Percentiles rank a stretch among this genome's conserved stretches.
Conservation (phyloP, 2,888 invertebrate species). For the Acanthosepion pharaonis region DNA sequence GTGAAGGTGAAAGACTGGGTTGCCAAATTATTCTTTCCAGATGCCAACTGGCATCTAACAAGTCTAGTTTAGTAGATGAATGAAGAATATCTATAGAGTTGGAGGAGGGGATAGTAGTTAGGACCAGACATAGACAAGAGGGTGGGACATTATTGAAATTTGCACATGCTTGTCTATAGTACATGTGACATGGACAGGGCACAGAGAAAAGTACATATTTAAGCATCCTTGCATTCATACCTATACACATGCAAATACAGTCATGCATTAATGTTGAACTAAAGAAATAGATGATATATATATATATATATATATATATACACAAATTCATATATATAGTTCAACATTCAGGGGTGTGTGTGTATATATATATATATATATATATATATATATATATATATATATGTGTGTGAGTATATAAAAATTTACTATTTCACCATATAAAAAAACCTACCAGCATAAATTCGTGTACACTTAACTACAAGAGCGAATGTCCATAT, state of each 20-base stretch:
- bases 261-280: background rate
- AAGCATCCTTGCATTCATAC: background rate
- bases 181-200: background rate
- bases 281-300: too few species aligned
- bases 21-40: constrained; percentile 1
- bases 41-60: constrained; percentile 1
- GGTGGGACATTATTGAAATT: background rate
- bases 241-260: too few species aligned
- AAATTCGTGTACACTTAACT: too few species aligned
- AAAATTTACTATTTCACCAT: too few species aligned
- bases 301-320: background rate
- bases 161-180: background rate
- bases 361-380: too few species aligned
- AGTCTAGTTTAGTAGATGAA: background rate
- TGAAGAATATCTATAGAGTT: background rate
- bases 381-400: too few species aligned
- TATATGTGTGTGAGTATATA: too few species aligned
- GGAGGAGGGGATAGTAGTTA: background rate
- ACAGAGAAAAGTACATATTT: background rate
- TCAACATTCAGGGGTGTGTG: background rate
- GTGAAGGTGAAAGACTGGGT: background rate
- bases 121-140: background rate
- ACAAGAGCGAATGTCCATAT: too few species aligned
- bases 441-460: too few species aligned
- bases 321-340: background rate